Base-by-base conservation (phyloP, 2,113 vertebrate genomes). In the Podarcis muralis region DNA sequence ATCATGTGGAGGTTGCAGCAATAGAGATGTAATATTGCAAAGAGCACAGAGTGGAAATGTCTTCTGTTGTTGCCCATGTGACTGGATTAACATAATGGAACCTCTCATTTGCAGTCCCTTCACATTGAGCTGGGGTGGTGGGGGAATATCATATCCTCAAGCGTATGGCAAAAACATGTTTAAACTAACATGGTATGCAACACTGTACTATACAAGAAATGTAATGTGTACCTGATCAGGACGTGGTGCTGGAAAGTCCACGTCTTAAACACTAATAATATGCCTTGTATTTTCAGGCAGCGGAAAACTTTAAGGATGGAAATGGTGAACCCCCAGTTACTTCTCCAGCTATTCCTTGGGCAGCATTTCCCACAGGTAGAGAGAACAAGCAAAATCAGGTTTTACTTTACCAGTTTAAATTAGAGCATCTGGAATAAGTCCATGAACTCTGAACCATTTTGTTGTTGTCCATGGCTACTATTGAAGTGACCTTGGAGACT, bases 281-380 rank as follows among this genome's bases (percentile, higher is more conserved):
- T 93, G 69, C 48, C 27, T 48, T 66, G 1, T 83, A 3, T 92
- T 95, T 91, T 8, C 85, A 98, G 97, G 97, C 97, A 75, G 97
- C 97, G 86, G 97, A 97, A 91, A 96, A 89, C 78, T 97, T 97
- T 9, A 96, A 97, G 35, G 95, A 92, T 91, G 97, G 93, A 92
- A 96, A 93, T 82, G 95, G 94, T 74, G 97, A 95, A 89, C 95
- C 93, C 18, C 97, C 96, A 40, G 93, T 95, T 5, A 95, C 92
- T 1, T 98, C 97, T 79, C 97, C 97, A 83, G 96, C 97, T 79
- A 97, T 98, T 93, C 96, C 96, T 22, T 98, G 97, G 97, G 97
- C 97, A 87, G 97, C 96, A 9, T 97, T 97, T 93, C 96, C 97
- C 91, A 83, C 97, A 97, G 97, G 97, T 98, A 94, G 15, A 57